Conservation (phyloP, 2,113 vertebrate genomes). For the Prunella fulvescens region DNA sequence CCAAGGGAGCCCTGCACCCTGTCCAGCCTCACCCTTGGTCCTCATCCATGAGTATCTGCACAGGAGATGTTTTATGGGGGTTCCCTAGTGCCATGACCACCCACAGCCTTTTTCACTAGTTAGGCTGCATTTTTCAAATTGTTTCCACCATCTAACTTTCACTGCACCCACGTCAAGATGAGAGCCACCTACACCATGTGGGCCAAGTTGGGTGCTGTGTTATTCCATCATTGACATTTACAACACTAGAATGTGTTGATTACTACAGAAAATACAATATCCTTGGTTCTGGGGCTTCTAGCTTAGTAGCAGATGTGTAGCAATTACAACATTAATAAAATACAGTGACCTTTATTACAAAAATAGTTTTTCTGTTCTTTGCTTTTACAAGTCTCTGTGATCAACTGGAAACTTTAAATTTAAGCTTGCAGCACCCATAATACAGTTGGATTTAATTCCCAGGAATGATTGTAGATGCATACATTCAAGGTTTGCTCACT, state of each 20-base stretch:
- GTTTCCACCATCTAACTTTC: background rate
- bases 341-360: conserved; percentile 3
- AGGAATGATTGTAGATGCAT: background rate
- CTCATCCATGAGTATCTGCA: background rate
- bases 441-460: background rate
- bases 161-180: background rate
- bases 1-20: background rate
- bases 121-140: background rate
- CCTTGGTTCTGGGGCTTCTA: background rate
- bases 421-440: background rate
- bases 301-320: background rate
- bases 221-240: background rate
- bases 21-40: background rate
- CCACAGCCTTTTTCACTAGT: background rate
- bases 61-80: background rate
- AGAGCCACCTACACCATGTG: background rate
- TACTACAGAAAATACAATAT: background rate
- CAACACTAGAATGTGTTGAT: background rate
- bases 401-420: background rate
- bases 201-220: background rate
- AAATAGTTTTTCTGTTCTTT: background rate
- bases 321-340: conserved; percentile 34
- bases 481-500: background rate
- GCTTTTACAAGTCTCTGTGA: background rate
- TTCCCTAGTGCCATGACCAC: background rate